A percentile compares a stretch with the other conserved stretches of the same genome.
Evolutionary conservation across 2,113 vertebrate species (phyloP).

Genomic region (Salvelinus namaycush): DNA sequence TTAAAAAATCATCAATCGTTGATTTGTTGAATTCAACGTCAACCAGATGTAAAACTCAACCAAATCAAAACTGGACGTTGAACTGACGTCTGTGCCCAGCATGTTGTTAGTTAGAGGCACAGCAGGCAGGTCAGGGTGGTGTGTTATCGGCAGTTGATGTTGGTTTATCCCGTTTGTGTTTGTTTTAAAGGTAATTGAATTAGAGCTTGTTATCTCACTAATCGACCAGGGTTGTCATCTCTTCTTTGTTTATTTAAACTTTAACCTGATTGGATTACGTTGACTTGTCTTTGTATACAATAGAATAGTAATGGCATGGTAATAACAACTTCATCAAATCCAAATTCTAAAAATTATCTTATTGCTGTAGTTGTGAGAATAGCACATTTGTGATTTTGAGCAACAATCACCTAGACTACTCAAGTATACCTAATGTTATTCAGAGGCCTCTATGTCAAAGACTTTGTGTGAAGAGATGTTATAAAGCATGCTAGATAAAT

Average conservation of each 20-base stretch:
- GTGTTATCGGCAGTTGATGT: slow-evolving; percentile 15
- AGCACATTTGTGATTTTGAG: too few species aligned
- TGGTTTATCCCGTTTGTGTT: slow-evolving; percentile 14
- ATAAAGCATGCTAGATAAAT: not conserved
- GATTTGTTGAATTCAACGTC: too few species aligned
- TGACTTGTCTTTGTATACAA: not conserved
- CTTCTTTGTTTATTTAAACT: not conserved
- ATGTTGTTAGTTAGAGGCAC: not conserved
- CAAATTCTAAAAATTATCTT: not conserved
- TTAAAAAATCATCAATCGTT: too few species aligned
- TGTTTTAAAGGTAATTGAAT: not conserved
- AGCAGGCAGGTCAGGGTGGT: slow-evolving; percentile 32
- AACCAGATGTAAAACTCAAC: too few species aligned
- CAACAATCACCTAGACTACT: too few species aligned
- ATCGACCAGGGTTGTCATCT: not conserved
- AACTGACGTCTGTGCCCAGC: too few species aligned
- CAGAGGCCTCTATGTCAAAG: not conserved
- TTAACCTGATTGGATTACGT: not conserved
- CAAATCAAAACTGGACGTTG: too few species aligned
- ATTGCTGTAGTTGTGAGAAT: not conserved
- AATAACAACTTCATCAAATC: not conserved
- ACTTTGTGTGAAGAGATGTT: not conserved
- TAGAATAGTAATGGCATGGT: not conserved
- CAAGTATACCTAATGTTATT: not conserved
- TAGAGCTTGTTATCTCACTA: not conserved